These are phyloP conservation scores for Itoplectis maculator DNA, from an alignment of 2,888 invertebrate genomes.

Conservation along the genomic window DNA sequence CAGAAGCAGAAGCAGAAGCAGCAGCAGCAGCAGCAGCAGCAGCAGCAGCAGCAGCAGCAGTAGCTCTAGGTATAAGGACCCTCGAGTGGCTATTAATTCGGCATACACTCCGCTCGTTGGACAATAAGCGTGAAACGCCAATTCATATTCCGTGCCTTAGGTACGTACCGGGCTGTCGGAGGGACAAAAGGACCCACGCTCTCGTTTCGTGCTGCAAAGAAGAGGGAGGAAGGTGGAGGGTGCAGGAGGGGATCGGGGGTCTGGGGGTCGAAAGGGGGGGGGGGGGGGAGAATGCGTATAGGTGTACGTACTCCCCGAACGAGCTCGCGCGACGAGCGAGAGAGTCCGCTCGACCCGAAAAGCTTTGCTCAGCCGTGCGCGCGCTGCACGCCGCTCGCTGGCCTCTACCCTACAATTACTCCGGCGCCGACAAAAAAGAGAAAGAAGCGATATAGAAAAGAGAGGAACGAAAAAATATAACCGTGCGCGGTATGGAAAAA, in stretches of 20 bases:
- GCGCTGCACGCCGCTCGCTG: conserved; percentile 16
- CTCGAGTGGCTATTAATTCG: conserved; percentile 82
- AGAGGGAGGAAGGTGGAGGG: conserved; percentile 57
- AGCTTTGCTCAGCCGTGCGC: conserved; percentile 53
- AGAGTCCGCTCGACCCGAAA: conserved; percentile 37
- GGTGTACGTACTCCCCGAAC: conserved; percentile 43
- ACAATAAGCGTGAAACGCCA: conserved; percentile 83
- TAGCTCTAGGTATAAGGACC: conserved; percentile 73
- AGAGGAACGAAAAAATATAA: conserved; percentile 13
- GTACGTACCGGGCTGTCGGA: conserved; percentile 71
- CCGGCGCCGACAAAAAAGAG: conserved; percentile 41
- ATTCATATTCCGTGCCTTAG: conserved; percentile 80
- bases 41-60: conserved; percentile 50
- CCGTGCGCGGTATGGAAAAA: conserved; percentile 20
- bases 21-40: conserved; percentile 43
- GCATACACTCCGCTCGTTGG: conserved; percentile 79
- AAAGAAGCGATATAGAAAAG: conserved; percentile 24
- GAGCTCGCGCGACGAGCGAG: conserved; percentile 28
- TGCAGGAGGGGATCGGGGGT: background rate
- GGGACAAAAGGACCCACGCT: conserved; percentile 74
- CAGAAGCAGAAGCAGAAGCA: conserved; percentile 43
- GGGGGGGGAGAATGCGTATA: conserved; percentile 42
- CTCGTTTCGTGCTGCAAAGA: conserved; percentile 63
- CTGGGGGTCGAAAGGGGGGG: too few species aligned
- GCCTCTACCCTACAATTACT: conserved; percentile 54